Evolutionary conservation across 2,888 invertebrate species (phyloP), one percentile per base, ranked within the genome.

Genomic region (Acanthoscelides obtectus): DNA sequence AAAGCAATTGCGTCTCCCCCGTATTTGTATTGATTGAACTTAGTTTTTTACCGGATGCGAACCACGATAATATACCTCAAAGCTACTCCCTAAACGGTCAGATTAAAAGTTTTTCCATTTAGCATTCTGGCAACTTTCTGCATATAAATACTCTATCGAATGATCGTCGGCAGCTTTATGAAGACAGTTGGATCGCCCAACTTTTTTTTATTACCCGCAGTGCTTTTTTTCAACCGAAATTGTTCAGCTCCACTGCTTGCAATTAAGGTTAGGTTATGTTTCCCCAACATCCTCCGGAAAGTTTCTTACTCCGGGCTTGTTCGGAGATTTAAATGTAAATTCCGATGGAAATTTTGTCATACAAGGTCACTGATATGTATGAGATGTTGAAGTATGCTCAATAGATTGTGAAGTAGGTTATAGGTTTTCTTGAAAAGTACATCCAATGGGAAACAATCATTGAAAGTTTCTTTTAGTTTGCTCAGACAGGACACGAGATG

Each of bases 81-180:
- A 17, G 66, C 21, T 20, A 66, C 66, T n/a, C 5, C 66, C 22
- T 66, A 66, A 66, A 66, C 66, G 66, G 66, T 20, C 20, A 22
- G 66, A 66, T 66, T 66, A 66, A 66, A 66, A 66, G 66, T 66
- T 66, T 66, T 66, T 66, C 66, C 66, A 66, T 66, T 66, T 66
- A 66, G 6, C 66, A 66, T 21, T 20, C 22, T 22, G 66, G 45
- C 45, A 66, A 66, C 66, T 66, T 66, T 66, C 21, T 66, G 66
- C 66, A 66, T 66, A 66, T 66, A 66, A 66, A 66, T 66, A 66
- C 66, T 66, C 22, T 66, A 66, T 66, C 21, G 66, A 66, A 66
- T 66, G 66, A 4, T 45, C 66, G 66, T 66, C 17, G 45, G 45
- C 45, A 45, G 45, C 45, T 45, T 12, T 45, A 45, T 45, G 45